phyloP scores from a whole-genome alignment of 2,888 invertebrate genomes.

The Sminthurides aquaticus region DNA sequence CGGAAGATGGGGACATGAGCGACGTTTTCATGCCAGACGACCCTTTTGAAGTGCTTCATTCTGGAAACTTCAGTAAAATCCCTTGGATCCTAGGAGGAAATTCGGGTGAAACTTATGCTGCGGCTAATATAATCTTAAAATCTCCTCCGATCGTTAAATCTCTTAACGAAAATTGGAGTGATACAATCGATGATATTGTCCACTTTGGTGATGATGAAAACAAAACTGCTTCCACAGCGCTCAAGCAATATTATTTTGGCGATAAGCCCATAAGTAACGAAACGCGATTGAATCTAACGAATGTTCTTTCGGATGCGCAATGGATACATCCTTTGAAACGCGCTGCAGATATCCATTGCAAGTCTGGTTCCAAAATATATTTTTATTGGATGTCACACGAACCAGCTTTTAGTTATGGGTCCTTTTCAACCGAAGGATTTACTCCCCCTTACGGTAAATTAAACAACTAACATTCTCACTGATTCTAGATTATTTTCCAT shows the following conservation, averaged over 20 bases:
- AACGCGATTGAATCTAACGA: background rate
- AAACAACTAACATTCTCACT: too few relatives aligned
- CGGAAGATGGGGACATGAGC: constrained; percentile 2
- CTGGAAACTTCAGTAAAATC: constrained; percentile 14
- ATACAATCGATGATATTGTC: background rate
- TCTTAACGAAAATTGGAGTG: constrained; percentile 11
- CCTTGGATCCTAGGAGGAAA: constrained; percentile 15
- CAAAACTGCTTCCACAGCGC: background rate
- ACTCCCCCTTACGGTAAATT: constrained; percentile 5
- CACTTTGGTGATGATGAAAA: constrained; percentile 4
- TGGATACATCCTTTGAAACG: constrained; percentile 1
- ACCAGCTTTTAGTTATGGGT: constrained; percentile 7
- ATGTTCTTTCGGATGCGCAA: background rate
- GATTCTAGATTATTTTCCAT: too few relatives aligned
- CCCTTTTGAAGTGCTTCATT: constrained; percentile 1
- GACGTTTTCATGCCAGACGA: constrained; percentile 15
- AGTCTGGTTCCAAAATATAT: constrained; percentile 5
- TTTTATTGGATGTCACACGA: constrained; percentile 14
- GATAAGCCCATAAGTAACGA: background rate
- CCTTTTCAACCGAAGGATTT: background rate
- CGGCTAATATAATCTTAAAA: background rate
- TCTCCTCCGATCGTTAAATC: background rate
- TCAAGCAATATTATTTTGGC: constrained; percentile 11
- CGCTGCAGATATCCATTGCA: constrained; percentile 8
- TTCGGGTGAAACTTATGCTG: constrained; percentile 11